Evolutionary conservation across 2,888 invertebrate genomes (phyloP).

Genomic region (Napeogenes inachia): DNA sequence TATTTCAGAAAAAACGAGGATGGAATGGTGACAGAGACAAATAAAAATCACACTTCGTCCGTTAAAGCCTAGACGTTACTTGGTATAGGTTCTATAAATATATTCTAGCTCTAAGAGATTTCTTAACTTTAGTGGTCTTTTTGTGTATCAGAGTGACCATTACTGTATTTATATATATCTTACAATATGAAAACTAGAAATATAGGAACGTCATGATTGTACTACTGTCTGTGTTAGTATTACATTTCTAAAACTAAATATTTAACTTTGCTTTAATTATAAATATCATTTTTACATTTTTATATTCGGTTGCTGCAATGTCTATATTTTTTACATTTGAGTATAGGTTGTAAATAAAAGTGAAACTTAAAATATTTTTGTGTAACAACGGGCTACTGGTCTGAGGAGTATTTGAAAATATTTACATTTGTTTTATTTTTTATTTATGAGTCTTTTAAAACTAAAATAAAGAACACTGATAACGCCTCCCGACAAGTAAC

Average conservation of each 20-base stretch:
- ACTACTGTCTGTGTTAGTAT: neutral
- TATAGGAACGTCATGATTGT: neutral
- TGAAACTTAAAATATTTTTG: neutral
- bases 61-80: slow-evolving; percentile 20
- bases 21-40: slow-evolving; percentile 41
- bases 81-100: slow-evolving; percentile 15
- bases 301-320: neutral
- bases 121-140: slow-evolving; percentile 15
- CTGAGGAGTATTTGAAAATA: neutral
- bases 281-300: neutral
- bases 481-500: neutral
- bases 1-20: slow-evolving; percentile 46
- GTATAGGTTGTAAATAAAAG: slow-evolving; percentile 2
- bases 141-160: slow-evolving; percentile 17
- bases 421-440: too few relatives aligned
- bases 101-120: slow-evolving; percentile 21
- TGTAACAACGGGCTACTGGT: neutral
- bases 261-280: slow-evolving; percentile 4
- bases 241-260: slow-evolving; percentile 5
- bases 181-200: neutral
- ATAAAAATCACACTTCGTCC: slow-evolving; percentile 29
- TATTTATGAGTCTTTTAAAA: too few relatives aligned
- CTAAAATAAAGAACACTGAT: neutral
- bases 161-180: slow-evolving; percentile 12
- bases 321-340: neutral